phyloP scores from a whole-genome alignment of 2,113 vertebrate genomes.

The Prinia subflava region DNA sequence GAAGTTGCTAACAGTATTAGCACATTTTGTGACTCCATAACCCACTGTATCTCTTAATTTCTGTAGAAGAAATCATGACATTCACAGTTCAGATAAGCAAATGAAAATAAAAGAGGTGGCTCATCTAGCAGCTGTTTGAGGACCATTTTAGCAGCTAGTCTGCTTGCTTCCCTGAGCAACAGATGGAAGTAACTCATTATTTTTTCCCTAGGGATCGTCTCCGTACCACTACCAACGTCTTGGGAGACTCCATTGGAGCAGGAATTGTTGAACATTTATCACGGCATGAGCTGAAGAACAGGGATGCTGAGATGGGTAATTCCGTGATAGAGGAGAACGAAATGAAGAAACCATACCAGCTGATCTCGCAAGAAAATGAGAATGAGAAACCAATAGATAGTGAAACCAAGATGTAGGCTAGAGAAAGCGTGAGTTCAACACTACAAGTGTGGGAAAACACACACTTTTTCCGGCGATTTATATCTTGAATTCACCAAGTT shows the following conservation, averaged over 20 bases:
- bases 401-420: slow-evolving; percentile 92
- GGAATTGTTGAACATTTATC: slow-evolving; percentile 95
- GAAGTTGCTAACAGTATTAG: not conserved
- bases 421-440: not conserved
- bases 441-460: not conserved
- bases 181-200: not conserved
- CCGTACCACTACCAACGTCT: slow-evolving; percentile 91
- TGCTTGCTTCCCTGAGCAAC: not conserved
- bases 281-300: slow-evolving; percentile 82
- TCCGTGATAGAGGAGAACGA: slow-evolving; percentile 89
- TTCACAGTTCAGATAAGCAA: not conserved
- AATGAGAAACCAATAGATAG: slow-evolving; percentile 79
- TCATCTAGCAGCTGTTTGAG: not conserved
- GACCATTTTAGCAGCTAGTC: not conserved
- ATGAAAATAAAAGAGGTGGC: not conserved
- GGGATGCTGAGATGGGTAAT: slow-evolving; percentile 85
- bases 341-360: slow-evolving; percentile 89
- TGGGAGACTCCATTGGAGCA: slow-evolving; percentile 94
- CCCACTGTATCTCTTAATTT: not conserved
- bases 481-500: slow-evolving; percentile 17
- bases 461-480: not conserved
- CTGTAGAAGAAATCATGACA: not conserved
- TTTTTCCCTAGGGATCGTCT: slow-evolving; percentile 84
- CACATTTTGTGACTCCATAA: not conserved
- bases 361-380: slow-evolving; percentile 86